A percentile compares a stretch with the other conserved stretches of the same genome.
These are phyloP conservation scores for Clepsis dumicolana DNA, from an alignment of 2,888 invertebrate species.

Conservation along the genomic window DNA sequence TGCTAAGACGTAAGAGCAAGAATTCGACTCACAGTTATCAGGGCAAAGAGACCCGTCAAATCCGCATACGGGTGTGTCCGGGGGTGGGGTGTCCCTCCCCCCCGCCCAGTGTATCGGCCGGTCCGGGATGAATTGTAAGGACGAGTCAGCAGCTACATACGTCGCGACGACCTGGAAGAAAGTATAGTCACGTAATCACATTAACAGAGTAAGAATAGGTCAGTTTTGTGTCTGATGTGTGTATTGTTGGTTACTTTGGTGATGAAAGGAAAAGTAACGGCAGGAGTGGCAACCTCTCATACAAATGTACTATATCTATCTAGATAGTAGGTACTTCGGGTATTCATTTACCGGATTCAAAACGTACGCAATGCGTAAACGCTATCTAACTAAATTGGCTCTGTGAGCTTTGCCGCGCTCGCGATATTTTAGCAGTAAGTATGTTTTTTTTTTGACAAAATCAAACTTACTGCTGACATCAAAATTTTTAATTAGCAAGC, in stretches of 20 bases:
- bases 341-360: too few relatives aligned
- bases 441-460: too few relatives aligned
- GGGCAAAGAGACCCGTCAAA: slow-evolving; percentile 96
- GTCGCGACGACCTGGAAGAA: slow-evolving; percentile 93
- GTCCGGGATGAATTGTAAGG: slow-evolving; percentile 90
- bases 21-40: slow-evolving; percentile 88
- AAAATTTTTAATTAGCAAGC: too few relatives aligned
- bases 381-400: too few relatives aligned
- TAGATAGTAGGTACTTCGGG: too few relatives aligned
- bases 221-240: not conserved
- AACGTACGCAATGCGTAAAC: too few relatives aligned
- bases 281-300: not conserved
- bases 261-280: not conserved
- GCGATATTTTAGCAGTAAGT: too few relatives aligned
- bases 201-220: too few relatives aligned
- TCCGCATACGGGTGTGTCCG: slow-evolving; percentile 96
- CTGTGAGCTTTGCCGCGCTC: too few relatives aligned
- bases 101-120: slow-evolving; percentile 96
- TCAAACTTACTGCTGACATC: too few relatives aligned
- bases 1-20: not conserved
- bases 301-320: not conserved
- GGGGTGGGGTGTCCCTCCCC: slow-evolving; percentile 90
- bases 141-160: slow-evolving; percentile 93
- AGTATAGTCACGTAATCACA: slow-evolving; percentile 18
- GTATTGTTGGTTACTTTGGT: slow-evolving; percentile 1